Evolutionary conservation across 2,797 vertebrate species (phyloP), one percentile per base, ranked within the genome.

Genomic region (Botia almorhae): DNA sequence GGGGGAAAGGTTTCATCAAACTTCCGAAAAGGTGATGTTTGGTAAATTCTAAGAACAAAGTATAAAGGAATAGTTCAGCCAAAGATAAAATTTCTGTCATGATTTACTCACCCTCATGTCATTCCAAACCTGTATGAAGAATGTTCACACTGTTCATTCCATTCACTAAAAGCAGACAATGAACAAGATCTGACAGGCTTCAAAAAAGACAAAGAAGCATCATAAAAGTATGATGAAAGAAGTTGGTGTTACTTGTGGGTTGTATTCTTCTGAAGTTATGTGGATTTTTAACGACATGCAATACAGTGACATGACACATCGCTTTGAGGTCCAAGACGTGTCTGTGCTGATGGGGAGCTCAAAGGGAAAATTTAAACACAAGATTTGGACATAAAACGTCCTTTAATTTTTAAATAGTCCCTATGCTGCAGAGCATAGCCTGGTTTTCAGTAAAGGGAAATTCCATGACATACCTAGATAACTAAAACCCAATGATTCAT

Each of bases 351-450:
- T 71, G 3, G 33, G 72, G 26, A 7, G 72, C 10, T 63, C 16
- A 63, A 19, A 29, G 17, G 11, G 60, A 64, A 39, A 36, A 58
- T 21, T 11, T 11, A 29, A 61, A 16, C 71, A n/a, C 14, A 46
- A 10, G 12, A 26, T 60, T 23, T 73, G 26, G 16, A 36, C 29
- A 60, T 29, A 19, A 48, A 61, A 61, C 21, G 16, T 46, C 13
- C 8, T 1, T 74, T 61, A n/a, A 71, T 56, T 71, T 56, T 74
- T 64, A 33, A 64, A 29, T 29, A 16, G 26, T 16, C 23, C 23
- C 29, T 64, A 26, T 26, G 23, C 23, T 17, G 33, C 16, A 64
- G 7, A 61, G 29, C 60, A 63, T 63, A 29, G 26, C 60, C 60
- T 63, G 26, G 60, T 33, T 64, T n/a, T 14, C 3, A 43, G 39